Base-by-base conservation (phyloP, 2,888 invertebrate species). In the Lepidocyrtinus sp. region DNA sequence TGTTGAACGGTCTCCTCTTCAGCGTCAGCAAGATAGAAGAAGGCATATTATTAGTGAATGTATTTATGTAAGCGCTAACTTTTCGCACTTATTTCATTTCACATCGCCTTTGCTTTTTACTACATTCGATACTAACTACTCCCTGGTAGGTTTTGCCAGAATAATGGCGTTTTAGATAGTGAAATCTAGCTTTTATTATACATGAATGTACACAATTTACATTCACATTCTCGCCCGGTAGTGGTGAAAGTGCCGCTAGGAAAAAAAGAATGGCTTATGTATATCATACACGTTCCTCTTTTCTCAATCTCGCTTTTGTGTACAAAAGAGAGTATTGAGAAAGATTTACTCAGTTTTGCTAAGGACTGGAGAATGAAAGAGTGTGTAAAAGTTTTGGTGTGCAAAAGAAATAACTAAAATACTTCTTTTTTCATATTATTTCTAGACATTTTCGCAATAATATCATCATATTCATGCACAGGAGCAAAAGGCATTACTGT, bases 381-480 rank as follows among this genome's bases (percentile, higher is more conserved):
- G 36, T 36, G 36, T 36, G 36, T 7, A 36, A 36, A 36, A 12
- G 5, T 36, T 36, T 36, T 12, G 36, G 36, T 7, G 36, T 36
- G 36, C 5, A 36, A 36, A 36, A 36, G 36, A 36, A 36, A 36
- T 36, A 36, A 36, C 5, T 36, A 36, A 36, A 36, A 36, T 36
- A 36, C 36, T 36, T 36, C 12, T 12, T 36, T 36, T 36, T 36
- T 36, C 36, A 36, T 36, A 36, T 36, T 36, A 36, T 36, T 46
- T 50, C 62, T 68, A 36, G 36, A 45, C 46, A 26, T 68, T 68
- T n/a, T 46, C 7, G 22, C 45, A 46, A 61, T 71, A 71, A 77
- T 77, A 67, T 50, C 77, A 50, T 77, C 71, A 70, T 75, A 70
- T 70, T 61, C 75, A 75, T 75, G 69, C 75, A 75, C 67, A 36